phyloP scores from a whole-genome alignment of 2,888 invertebrate genomes.

The Tholera decimalis region DNA sequence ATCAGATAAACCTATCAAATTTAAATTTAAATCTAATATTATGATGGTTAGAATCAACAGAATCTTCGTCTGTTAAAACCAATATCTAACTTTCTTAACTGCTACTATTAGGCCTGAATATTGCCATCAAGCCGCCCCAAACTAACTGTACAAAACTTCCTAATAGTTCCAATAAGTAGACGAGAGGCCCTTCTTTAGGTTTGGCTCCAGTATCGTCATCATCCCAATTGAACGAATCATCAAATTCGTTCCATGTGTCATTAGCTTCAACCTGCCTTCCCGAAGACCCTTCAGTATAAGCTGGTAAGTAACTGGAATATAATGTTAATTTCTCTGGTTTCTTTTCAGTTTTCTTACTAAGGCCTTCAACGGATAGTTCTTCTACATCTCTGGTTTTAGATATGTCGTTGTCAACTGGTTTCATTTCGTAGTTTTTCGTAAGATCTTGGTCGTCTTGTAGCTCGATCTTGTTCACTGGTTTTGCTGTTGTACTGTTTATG shows the following conservation, averaged over 20 bases:
- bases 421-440: constrained; percentile 64
- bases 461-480: constrained; percentile 75
- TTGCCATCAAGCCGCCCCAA: constrained; percentile 77
- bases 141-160: constrained; percentile 80
- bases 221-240: constrained; percentile 71
- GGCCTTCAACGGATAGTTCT: constrained; percentile 78
- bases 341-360: constrained; percentile 71
- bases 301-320: constrained; percentile 79
- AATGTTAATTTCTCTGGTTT: constrained; percentile 86
- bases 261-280: constrained; percentile 30
- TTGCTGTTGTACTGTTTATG: constrained; percentile 71
- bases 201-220: constrained; percentile 64
- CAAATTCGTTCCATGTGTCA: constrained; percentile 57
- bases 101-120: constrained; percentile 67
- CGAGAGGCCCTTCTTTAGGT: constrained; percentile 73
- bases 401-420: constrained; percentile 77
- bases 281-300: constrained; percentile 20
- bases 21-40: too few relatives aligned
- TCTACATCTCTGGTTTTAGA: constrained; percentile 79
- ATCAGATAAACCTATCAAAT: too few relatives aligned
- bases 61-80: neutral
- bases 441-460: constrained; percentile 75
- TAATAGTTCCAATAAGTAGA: constrained; percentile 79
- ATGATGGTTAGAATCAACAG: neutral
- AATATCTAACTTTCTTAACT: neutral